Evolutionary conservation across 2,888 invertebrate species (phyloP).

Genomic region (Oegoconia quadripuncta): DNA sequence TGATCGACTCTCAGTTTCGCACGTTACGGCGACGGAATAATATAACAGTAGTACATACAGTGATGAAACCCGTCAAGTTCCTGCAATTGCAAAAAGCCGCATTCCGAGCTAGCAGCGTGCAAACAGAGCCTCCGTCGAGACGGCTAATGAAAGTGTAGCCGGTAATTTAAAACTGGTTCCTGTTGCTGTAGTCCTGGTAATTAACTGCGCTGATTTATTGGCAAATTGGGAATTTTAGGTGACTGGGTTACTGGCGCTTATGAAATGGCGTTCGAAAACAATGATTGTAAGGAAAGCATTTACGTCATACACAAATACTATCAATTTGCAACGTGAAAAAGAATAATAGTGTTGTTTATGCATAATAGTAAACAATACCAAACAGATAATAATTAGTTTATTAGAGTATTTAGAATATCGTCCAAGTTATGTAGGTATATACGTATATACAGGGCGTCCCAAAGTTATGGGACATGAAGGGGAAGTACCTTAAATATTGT

Average conservation of each 20-base stretch:
- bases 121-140: slow-evolving; percentile 47
- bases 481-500: too few relatives aligned
- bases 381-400: too few relatives aligned
- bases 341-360: too few relatives aligned
- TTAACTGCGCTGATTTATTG: slow-evolving; percentile 7
- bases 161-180: slow-evolving; percentile 26
- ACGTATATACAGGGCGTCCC: too few relatives aligned
- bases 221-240: slow-evolving; percentile 8
- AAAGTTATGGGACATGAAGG: too few relatives aligned
- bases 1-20: slow-evolving; percentile 40
- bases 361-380: too few relatives aligned
- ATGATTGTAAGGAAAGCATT: background rate
- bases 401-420: too few relatives aligned
- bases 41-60: slow-evolving; percentile 31
- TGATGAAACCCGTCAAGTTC: slow-evolving; percentile 38
- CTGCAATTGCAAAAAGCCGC: slow-evolving; percentile 45
- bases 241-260: slow-evolving; percentile 11
- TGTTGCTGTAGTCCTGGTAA: slow-evolving; percentile 12
- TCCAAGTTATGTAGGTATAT: too few relatives aligned
- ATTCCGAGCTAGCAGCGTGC: slow-evolving; percentile 39
- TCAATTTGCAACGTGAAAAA: too few relatives aligned
- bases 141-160: slow-evolving; percentile 26
- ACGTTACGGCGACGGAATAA: slow-evolving; percentile 22
- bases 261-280: slow-evolving; percentile 2
- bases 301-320: background rate